Conservation (phyloP, 2,113 vertebrate species). For the Rhinoderma darwinii region DNA sequence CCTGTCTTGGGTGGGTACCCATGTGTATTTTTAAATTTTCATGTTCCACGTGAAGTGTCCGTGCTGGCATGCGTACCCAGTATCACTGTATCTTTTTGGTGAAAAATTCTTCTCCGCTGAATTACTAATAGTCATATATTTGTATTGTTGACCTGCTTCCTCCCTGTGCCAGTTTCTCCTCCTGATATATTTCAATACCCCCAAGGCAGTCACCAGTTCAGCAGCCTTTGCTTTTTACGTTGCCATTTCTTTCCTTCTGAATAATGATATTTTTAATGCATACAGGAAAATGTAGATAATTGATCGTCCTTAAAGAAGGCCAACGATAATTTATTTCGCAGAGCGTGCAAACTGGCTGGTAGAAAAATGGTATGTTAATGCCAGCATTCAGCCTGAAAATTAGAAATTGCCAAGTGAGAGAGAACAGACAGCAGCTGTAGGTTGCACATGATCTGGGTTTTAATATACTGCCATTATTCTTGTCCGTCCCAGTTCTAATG, state of each 20-base stretch:
- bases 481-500: conserved; percentile 5
- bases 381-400: conserved; percentile 53
- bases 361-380: conserved; percentile 21
- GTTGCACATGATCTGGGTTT: conserved; percentile 46
- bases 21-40: too few relatives aligned
- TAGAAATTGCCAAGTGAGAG: conserved; percentile 39
- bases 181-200: background rate
- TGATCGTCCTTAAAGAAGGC: conserved; percentile 18
- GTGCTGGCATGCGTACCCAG: too few relatives aligned
- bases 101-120: too few relatives aligned
- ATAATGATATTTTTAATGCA: conserved; percentile 16
- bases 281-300: conserved; percentile 14
- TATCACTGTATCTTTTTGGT: too few relatives aligned
- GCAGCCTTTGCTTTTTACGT: background rate
- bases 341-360: background rate
- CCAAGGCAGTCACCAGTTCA: background rate
- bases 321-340: conserved; percentile 42
- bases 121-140: too few relatives aligned
- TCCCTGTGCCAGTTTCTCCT: background rate
- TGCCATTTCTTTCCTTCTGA: background rate
- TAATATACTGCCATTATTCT: conserved; percentile 29
- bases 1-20: too few relatives aligned
- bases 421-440: conserved; percentile 38
- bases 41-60: too few relatives aligned
- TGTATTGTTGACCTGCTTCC: background rate